phyloP scores from a whole-genome alignment of 2,113 vertebrate species.

The Cathartes aura region DNA sequence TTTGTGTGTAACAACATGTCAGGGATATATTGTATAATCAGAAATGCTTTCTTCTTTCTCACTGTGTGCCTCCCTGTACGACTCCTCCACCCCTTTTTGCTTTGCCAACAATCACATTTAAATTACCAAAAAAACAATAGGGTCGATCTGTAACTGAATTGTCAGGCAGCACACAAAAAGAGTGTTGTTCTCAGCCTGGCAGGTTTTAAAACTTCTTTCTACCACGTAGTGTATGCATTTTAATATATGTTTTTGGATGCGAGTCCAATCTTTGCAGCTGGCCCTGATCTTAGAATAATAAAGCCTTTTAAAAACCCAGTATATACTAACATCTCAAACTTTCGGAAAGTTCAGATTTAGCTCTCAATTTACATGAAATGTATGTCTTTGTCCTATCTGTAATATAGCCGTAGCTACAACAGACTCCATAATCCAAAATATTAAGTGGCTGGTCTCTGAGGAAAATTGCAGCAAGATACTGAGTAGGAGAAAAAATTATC shows the following conservation, averaged over 20 bases:
- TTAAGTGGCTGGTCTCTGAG: background rate
- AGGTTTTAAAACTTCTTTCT: constrained; percentile 68
- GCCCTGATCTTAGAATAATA: constrained; percentile 18
- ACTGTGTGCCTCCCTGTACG: constrained; percentile 5
- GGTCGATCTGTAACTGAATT: constrained; percentile 58
- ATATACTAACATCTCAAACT: background rate
- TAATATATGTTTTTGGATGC: constrained; percentile 44
- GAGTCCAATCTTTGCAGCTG: constrained; percentile 29
- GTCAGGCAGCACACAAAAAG: constrained; percentile 63
- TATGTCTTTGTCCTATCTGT: background rate
- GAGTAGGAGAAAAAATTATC: background rate
- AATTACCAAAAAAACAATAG: constrained; percentile 62
- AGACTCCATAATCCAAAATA: background rate
- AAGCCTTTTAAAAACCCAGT: background rate
- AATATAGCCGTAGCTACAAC: background rate
- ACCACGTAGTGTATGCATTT: constrained; percentile 68
- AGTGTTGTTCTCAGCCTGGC: constrained; percentile 62
- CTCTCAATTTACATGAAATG: background rate
- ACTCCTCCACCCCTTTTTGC: constrained; percentile 26
- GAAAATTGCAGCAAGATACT: background rate
- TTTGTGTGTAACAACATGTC: constrained; percentile 56
- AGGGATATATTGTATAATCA: constrained; percentile 57
- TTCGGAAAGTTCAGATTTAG: background rate
- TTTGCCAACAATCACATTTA: constrained; percentile 71
- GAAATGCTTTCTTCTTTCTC: constrained; percentile 60